Evolutionary conservation across 2,113 vertebrate species (phyloP).

Genomic region (Pholis gunnellus): DNA sequence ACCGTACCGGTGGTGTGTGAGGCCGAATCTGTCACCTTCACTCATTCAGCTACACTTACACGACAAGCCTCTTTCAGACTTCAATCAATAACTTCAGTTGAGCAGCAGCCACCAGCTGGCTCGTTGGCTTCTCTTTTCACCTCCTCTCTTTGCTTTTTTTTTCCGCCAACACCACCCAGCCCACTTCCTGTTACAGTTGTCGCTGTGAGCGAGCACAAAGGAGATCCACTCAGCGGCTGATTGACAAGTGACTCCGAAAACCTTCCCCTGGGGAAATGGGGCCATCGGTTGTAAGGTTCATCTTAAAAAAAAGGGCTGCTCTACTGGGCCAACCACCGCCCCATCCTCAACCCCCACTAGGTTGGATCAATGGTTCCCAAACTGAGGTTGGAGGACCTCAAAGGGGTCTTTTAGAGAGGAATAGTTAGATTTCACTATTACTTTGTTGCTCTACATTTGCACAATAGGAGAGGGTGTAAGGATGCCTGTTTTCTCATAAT

Average conservation of each 20-base stretch:
- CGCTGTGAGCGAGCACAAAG: constrained; percentile 72
- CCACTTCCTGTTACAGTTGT: constrained; percentile 70
- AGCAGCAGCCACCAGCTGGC: constrained; percentile 55
- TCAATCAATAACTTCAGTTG: constrained; percentile 53
- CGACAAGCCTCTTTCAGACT: constrained; percentile 12
- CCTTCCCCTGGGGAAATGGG: constrained; percentile 60
- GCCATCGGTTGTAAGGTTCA: constrained; percentile 57
- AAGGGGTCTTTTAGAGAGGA: constrained; percentile 5
- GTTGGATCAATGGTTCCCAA: constrained; percentile 21
- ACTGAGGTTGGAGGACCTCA: constrained; percentile 13
- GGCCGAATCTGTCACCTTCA: constrained; percentile 28
- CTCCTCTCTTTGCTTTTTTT: constrained; percentile 22
- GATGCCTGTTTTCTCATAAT: neutral
- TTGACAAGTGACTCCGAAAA: constrained; percentile 64
- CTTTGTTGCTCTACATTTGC: constrained; percentile 14
- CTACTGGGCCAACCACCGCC: constrained; percentile 16
- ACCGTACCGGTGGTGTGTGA: neutral
- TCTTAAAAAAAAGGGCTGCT: constrained; percentile 64
- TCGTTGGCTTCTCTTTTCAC: constrained; percentile 23
- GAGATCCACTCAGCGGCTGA: constrained; percentile 61
- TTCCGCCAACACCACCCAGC: constrained; percentile 33
- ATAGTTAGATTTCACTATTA: constrained; percentile 6
- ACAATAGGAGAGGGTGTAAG: neutral
- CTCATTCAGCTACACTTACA: constrained; percentile 18
- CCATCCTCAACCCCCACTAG: constrained; percentile 17